Base-by-base conservation (phyloP, 2,888 invertebrate genomes). In the Drosophila kanekoi region DNA sequence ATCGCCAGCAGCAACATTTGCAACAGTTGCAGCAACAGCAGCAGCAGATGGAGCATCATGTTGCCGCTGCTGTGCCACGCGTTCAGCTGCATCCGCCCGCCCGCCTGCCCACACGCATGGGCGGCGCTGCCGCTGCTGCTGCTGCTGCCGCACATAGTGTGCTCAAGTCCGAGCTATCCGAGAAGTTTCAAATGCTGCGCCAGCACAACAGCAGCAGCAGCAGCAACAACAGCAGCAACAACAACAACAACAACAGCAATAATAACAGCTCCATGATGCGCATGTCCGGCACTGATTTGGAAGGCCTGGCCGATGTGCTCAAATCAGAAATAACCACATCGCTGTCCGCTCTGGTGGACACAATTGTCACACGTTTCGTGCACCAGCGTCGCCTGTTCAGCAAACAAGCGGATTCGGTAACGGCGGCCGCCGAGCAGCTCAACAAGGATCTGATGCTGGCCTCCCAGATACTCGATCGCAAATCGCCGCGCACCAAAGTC, bases 291-390 rank as follows among this genome's bases (percentile, higher is more conserved):
- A 94, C 96, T 4, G 98, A 98, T 89, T 93, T 98, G 8, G 97
- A 98, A 91, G 96, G 96, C 57, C 93, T 99, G 53, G 97, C 98
- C n/a, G 97, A 98, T 89, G 95, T 96, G 59, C 94, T 99, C 5
- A 98, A 98, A 93, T 95, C 95, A 54, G 98, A 98, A 93, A 96
- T 98, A 77, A 96, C 96, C 23, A 95, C 96, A 38, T 97, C 97
- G 1, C 93, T 98, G 45, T 95, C 96, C 16, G 96, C 95, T 79
- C 93, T 98, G 45, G 96, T 98, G 79, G 98, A 98, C 92, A 96
- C 96, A 18, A 96, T 98, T 68, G 95, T 98, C 69, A 95, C 96
- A 32, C 94, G 97, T 81, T 97, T 96, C 90, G 95, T 96, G 69
- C 96, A 97, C 80, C 97, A 97, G 92, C 94, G 96, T 72, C 94